Evolutionary conservation across 1,140 invertebrate genomes (phyloP), one percentile per base, ranked within the genome.

Genomic region (Brevipalpus yothersi): DNA sequence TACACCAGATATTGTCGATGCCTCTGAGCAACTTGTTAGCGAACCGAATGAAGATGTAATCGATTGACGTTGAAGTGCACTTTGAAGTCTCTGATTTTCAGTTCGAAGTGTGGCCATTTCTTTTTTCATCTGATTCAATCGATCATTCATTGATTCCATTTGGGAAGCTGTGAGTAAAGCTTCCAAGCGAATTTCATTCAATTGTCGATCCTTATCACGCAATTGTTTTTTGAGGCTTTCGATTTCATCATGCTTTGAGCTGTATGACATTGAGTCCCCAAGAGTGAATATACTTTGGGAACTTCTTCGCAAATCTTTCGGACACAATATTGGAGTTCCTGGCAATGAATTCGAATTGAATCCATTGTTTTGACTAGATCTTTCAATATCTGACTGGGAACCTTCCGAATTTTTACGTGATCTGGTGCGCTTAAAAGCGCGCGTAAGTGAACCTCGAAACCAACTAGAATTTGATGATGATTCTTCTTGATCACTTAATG

Each of bases 101-200:
- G 93, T 87, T 69, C 93, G 93, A 64, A 97, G 72, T 66, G 83
- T 88, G 64, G 88, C 73, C 31, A 57, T 62, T 49, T 60, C 72
- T 73, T 87, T 84, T 73, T 86, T 83, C 88, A 96, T 92, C 72
- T 90, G 90, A 67, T 83, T 89, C 67, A 96, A 86, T 47, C 86
- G 90, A 68, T 96, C 92, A 69, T 92, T 89, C 1, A 96, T 75
- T 61, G 87, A 91, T 72, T 96, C 91, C 43, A 96, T 74, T 71
- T 97, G 90, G 74, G 94, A 90, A 3, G 91, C 90, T 0, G 89
- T 93, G 63, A 87, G 91, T 12, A 97, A 72, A 3, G 93, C 92
- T 72, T 97, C 93, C 42, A 97, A 73, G 63, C 90, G 76, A 58
- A 96, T 95, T 68, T 97, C 93, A 0, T 91, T 96, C 60, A 97